Evolutionary conservation across 2,113 vertebrate genomes (phyloP).

Genomic region (Addax nasomaculatus): DNA sequence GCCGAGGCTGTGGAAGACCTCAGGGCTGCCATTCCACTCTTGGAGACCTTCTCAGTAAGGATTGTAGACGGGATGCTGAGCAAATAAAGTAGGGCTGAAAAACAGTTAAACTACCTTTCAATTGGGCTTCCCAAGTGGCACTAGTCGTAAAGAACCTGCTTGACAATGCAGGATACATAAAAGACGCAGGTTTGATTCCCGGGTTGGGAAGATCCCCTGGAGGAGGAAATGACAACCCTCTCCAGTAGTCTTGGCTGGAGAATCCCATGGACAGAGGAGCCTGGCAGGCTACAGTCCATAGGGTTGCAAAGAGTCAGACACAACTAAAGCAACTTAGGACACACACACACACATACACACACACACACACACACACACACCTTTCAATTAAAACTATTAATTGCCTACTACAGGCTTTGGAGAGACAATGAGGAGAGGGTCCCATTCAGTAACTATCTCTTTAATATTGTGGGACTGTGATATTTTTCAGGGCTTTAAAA

Average conservation of each 20-base stretch:
- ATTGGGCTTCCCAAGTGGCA: background rate
- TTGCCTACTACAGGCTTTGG: background rate
- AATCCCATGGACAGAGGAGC: background rate
- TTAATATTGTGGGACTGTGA: background rate
- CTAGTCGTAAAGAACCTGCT: background rate
- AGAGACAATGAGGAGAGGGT: background rate
- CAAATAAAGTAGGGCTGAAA: background rate
- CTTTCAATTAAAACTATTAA: background rate
- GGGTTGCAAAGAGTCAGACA: background rate
- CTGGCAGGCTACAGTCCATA: background rate
- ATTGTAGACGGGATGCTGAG: background rate
- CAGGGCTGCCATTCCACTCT: background rate
- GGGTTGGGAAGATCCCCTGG: background rate
- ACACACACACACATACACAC: background rate
- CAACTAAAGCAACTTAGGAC: background rate
- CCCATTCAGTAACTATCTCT: background rate
- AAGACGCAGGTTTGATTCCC: background rate
- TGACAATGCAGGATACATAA: background rate
- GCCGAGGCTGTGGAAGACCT: background rate
- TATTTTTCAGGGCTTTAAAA: background rate
- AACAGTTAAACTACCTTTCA: background rate
- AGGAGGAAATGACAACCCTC: background rate
- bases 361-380: background rate
- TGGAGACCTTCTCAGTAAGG: background rate
- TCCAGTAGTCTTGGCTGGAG: background rate